phyloP scores from a whole-genome alignment of 2,113 vertebrate species.

The Pampusana beccarii region DNA sequence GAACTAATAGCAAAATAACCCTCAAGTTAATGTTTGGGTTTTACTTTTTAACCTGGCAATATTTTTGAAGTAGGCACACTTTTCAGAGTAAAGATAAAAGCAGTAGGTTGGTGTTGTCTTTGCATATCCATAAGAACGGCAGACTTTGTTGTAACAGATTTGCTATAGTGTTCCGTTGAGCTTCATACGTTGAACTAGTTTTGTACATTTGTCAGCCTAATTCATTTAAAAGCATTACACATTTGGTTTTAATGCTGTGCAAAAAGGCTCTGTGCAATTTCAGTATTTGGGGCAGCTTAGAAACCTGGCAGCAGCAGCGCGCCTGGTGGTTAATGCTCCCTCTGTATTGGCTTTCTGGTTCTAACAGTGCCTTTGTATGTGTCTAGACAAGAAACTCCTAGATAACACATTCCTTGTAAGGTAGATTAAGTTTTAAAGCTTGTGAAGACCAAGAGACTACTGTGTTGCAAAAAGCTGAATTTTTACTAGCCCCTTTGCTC shows the following conservation, averaged over 20 bases:
- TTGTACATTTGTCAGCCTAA: background rate
- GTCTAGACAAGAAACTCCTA: background rate
- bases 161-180: accelerated
- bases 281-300: background rate
- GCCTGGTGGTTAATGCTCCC: background rate
- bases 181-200: background rate
- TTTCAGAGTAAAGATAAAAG: background rate
- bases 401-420: background rate
- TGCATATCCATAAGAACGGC: background rate
- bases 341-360: background rate
- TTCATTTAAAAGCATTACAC: background rate
- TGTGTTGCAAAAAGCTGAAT: background rate
- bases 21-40: background rate
- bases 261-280: background rate
- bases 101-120: background rate
- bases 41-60: background rate
- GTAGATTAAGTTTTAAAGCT: background rate
- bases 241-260: background rate
- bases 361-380: background rate
- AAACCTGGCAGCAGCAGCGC: background rate
- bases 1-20: background rate
- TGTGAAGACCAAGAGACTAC: background rate
- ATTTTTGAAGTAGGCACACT: background rate
- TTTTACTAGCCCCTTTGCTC: background rate
- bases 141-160: background rate